Base-by-base conservation (phyloP, 2,888 invertebrate species). In the Volucella inflata region DNA sequence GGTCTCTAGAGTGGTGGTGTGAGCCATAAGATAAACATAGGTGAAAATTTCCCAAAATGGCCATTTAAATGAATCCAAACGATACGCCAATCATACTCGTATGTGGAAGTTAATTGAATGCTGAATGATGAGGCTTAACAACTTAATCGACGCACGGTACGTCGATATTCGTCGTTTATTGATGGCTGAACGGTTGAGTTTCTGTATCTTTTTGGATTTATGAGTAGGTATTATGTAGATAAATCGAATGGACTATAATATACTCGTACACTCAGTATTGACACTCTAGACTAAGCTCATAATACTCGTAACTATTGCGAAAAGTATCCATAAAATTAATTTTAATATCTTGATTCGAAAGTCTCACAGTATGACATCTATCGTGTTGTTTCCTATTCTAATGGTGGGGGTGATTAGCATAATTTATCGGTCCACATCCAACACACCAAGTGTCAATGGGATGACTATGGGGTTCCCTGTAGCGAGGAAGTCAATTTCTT, bases 21-120 rank as follows among this genome's bases (percentile, higher is more conserved):
- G 71, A 21, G 21, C 38, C 44, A 36, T 38, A 44, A 59, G 70
- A 64, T 55, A 44, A 67, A 74, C 60, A 21, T 70, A 53, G 59
- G 84, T 70, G 84, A 79, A 84, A 80, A 84, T 84, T 60, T 80
- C 71, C 75, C 84, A 80, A 80, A 84, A 84, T 67, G 75, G 80
- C 50, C 81, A 81, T 85, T 85, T 85, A 85, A 85, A 81, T 81
- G 80, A 81, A 81, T 81, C 62, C 77, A 85, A 85, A 76, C 62
- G 81, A 85, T 81, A 76, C 80, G 71, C 72, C 85, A 81, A 85
- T 85, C 84, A 85, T 72, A 81, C 80, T 85, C 84, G 81, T 72
- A 85, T 85, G 62, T 9, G 30, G 30, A 21, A 72, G 72, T 74
- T 81, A 81, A 77, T 85, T 81, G 81, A 77, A 85, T 46, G 72